Conservation (phyloP, 53 echinoderm and acorn worm genomes). For the Henricia sp. region DNA sequence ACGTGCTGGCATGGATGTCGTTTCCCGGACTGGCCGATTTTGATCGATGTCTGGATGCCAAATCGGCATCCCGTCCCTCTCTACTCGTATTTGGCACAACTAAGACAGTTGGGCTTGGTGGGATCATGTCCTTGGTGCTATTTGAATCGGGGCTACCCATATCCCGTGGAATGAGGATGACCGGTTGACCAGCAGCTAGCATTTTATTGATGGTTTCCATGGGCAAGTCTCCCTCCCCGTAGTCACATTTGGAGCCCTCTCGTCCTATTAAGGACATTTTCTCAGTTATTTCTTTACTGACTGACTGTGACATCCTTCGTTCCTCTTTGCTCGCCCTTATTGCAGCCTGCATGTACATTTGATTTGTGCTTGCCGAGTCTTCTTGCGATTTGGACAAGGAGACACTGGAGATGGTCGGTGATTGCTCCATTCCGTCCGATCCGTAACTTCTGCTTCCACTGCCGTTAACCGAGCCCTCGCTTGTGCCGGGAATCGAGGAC, state of each 20-base stretch:
- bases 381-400: constrained; percentile 68
- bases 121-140: constrained; percentile 70
- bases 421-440: constrained; percentile 70
- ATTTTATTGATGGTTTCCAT: constrained; percentile 87
- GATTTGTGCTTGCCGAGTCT: constrained; percentile 20
- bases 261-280: constrained; percentile 48
- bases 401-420: constrained; percentile 89
- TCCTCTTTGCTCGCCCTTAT: constrained; percentile 54
- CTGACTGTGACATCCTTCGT: constrained; percentile 25
- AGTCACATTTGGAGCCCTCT: not conserved
- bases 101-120: constrained; percentile 85
- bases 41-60: constrained; percentile 55
- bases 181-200: constrained; percentile 94
- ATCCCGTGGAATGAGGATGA: constrained; percentile 91
- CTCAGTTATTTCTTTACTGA: constrained; percentile 47
- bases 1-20: not conserved
- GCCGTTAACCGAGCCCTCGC: constrained; percentile 73
- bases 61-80: constrained; percentile 52
- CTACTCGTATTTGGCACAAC: constrained; percentile 59
- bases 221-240: constrained; percentile 70
- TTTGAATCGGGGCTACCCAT: constrained; percentile 68
- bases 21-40: constrained; percentile 71
- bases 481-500: constrained; percentile 73
- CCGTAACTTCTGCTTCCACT: constrained; percentile 45
- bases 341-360: constrained; percentile 32